These are phyloP conservation scores for Synergus itoensis DNA, from an alignment of 2,888 invertebrate genomes.

Conservation along the genomic window DNA sequence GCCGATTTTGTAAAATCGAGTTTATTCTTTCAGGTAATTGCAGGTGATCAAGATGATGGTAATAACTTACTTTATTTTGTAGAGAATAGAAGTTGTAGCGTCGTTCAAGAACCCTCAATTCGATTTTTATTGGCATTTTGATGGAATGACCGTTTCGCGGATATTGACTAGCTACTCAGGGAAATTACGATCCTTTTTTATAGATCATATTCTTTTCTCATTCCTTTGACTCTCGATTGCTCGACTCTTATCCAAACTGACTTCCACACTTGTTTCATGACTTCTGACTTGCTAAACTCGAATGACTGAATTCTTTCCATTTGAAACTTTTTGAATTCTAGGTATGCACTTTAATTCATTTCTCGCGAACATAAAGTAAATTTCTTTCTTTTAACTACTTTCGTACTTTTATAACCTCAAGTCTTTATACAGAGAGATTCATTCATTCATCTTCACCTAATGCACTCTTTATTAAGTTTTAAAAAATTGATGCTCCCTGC, in stretches of 20 bases:
- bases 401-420: too few species aligned
- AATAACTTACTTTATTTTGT: constrained; percentile 3
- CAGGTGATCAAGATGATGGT: neutral
- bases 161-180: constrained; percentile 36
- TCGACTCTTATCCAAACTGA: neutral
- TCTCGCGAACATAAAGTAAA: neutral
- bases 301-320: neutral
- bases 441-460: neutral
- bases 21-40: neutral
- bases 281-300: neutral
- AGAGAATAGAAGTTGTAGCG: too few species aligned
- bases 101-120: neutral
- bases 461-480: neutral
- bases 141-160: neutral
- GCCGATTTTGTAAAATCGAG: neutral
- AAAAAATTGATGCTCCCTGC: constrained; percentile 3
- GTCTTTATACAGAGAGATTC: neutral
- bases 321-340: neutral
- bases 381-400: neutral
- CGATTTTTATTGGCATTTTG: neutral
- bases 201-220: neutral
- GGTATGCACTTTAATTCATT: neutral
- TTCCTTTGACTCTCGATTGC: neutral
- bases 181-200: constrained; percentile 56
- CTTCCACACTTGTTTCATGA: neutral